These are phyloP conservation scores for Megalurothrips usitatus DNA, from an alignment of 2,888 invertebrate species.

Conservation along the genomic window DNA sequence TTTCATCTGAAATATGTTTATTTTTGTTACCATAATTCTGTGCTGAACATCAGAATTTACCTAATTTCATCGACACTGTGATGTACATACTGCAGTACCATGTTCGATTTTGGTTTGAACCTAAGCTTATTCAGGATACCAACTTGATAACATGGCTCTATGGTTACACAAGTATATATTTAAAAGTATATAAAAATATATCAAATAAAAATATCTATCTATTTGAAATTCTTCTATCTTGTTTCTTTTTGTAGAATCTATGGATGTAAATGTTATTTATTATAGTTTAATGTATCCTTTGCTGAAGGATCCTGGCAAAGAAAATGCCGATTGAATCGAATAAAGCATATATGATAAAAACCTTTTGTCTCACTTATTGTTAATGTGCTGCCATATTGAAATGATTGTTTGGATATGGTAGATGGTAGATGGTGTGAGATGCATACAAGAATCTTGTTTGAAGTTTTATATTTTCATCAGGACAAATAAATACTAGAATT, in stretches of 20 bases:
- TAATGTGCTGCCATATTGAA: no score
- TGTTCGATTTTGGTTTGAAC: neutral
- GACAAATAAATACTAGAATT: no score
- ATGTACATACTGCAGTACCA: neutral
- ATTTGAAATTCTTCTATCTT: neutral
- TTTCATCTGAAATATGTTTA: neutral
- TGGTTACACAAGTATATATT: constrained; percentile 7
- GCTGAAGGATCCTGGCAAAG: neutral
- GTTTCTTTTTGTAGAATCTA: constrained; percentile 23
- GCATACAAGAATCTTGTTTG: no score
- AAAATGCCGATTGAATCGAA: neutral
- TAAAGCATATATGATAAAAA: neutral
- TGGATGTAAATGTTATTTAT: constrained; percentile 16
- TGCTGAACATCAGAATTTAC: neutral
- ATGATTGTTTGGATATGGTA: no score
- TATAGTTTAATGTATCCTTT: neutral
- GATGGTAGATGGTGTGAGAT: no score
- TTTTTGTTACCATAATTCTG: neutral
- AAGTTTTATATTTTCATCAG: no score
- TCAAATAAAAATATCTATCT: neutral
- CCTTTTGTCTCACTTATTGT: neutral
- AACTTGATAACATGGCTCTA: neutral
- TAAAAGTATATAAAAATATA: constrained; percentile 1
- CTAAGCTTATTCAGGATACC: neutral
- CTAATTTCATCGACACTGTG: neutral